These are phyloP conservation scores for Agriopis marginaria DNA, from an alignment of 2,888 invertebrate species.

Conservation along the genomic window DNA sequence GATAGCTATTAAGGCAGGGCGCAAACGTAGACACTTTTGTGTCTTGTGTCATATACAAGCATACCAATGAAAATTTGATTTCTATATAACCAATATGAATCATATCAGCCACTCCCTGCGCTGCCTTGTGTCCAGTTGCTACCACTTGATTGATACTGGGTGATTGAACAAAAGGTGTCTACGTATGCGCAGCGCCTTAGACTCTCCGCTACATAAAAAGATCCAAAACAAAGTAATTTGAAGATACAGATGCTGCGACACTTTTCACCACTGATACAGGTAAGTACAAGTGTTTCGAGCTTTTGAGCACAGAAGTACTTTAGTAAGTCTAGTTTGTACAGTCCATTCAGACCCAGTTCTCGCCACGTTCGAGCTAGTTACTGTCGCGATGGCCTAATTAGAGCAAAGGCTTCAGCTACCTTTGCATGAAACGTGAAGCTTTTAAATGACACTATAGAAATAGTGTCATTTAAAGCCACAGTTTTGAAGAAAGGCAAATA, in stretches of 20 bases:
- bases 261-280: background rate
- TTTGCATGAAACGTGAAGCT: constrained; percentile 2
- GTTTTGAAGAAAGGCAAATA: background rate
- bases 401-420: constrained; percentile 5
- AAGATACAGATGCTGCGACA: too few species aligned
- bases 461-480: background rate
- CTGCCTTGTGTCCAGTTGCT: too few species aligned
- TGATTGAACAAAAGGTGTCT: too few species aligned
- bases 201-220: too few species aligned
- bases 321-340: constrained; percentile 15
- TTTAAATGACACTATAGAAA: background rate
- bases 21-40: too few species aligned
- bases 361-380: constrained; percentile 2
- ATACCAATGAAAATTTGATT: too few species aligned
- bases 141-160: too few species aligned
- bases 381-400: constrained; percentile 24
- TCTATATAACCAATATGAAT: too few species aligned
- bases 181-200: too few species aligned
- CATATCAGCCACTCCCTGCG: too few species aligned
- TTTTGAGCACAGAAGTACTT: constrained; percentile 15
- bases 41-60: too few species aligned
- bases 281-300: constrained; percentile 12
- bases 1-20: too few species aligned
- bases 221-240: background rate
- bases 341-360: constrained; percentile 27